Evolutionary conservation across 92 coral and sea anemone genomes (phyloP), one percentile per base, ranked within the genome.

Genomic region (Porites evermanni): DNA sequence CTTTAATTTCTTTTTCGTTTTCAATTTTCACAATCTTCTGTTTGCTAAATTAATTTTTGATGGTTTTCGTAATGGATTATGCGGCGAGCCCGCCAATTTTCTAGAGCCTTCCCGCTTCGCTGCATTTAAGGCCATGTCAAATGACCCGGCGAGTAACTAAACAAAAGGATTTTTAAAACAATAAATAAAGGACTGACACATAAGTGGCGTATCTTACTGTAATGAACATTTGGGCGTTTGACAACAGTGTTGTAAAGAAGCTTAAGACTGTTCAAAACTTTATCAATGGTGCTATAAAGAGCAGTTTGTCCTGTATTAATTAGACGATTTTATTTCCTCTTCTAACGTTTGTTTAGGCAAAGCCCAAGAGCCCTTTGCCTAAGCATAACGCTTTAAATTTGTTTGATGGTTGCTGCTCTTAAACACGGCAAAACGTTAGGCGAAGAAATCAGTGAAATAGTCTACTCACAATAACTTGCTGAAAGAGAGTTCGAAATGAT

Each of bases 81-180:
- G 85, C 24, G 56, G 66, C 67, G 20, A 81, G 64, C 18, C 19
- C 77, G 69, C 18, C 69, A 58, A 13, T 38, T 70, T 71, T 44
- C 38, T 50, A 16, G 69, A 60, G 54, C 17, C 32, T 67, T 67
- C 84, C 18, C 52, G 84, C 65, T 53, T 52, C 2, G 29, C 74
- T 17, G 74, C 67, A 8, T 74, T 19, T n/a, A 20, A 23, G 14
- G 65, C 18, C 71, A 70, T 71, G 68, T 38, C 60, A 72, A 38
- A 81, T 81, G 16, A 79, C 12, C 44, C 44, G 7, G n/a, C 44
- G 78, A 14, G 53, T 60, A 13, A n/a, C 47, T 60, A 79, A 64
- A 79, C 83, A 79, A 79, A 66, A 67, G 74, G 58, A 58, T 61
- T 64, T 68, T 44, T 80, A n/a, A 26, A 54, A 81, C 84, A 79